Conservation (phyloP, 2,113 vertebrate species). For the Himantopus leucocephalus region DNA sequence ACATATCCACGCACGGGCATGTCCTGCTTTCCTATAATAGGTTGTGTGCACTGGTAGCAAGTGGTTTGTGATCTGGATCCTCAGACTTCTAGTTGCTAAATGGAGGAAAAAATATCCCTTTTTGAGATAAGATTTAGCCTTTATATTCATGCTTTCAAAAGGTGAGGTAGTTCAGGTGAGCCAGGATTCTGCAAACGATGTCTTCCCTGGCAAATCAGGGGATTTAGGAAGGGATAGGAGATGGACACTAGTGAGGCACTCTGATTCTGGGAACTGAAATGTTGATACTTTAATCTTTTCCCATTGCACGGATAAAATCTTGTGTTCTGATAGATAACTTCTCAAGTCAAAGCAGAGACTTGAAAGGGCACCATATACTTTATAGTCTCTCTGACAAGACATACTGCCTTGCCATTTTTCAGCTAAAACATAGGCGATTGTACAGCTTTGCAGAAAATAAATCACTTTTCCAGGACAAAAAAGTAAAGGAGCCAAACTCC, state of each 20-base stretch:
- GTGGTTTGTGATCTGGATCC: not conserved
- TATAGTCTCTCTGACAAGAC: conserved; percentile 18
- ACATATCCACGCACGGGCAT: not conserved
- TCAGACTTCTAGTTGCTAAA: not conserved
- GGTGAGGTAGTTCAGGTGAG: conserved; percentile 65
- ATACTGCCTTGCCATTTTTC: conserved; percentile 19
- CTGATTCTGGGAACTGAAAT: not conserved
- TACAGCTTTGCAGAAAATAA: conserved; percentile 37
- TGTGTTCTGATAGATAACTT: conserved; percentile 25
- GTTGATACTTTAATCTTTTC: conserved; percentile 9
- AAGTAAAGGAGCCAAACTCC: not conserved
- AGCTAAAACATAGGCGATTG: not conserved
- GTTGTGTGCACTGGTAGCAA: not conserved
- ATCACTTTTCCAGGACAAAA: not conserved
- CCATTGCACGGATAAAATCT: conserved; percentile 2
- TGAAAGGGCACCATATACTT: conserved; percentile 38
- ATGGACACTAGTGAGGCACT: not conserved
- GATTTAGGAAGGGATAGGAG: not conserved
- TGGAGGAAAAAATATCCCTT: not conserved
- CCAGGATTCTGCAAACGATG: not conserved
- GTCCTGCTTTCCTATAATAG: not conserved
- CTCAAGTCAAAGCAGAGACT: conserved; percentile 35
- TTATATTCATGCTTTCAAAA: conserved; percentile 24
- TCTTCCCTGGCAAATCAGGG: not conserved
- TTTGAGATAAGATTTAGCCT: not conserved